phyloP scores from a whole-genome alignment of 2,888 invertebrate species.

The Amphipoea oculea region DNA sequence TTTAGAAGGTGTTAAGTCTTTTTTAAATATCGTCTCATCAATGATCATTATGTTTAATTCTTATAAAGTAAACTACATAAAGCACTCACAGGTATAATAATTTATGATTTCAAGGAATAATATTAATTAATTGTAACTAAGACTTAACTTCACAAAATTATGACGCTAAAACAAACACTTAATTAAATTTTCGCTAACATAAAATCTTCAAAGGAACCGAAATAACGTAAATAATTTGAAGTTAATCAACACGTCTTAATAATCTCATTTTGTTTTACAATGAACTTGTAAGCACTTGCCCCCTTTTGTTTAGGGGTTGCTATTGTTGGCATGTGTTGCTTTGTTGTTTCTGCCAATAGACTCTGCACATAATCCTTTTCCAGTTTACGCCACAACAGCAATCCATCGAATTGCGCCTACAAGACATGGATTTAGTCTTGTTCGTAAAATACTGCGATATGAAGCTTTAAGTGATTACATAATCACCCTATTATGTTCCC shows the following conservation, averaged over 20 bases:
- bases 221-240: background rate
- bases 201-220: conserved; percentile 8
- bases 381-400: background rate
- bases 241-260: background rate
- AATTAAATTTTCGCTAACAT: conserved; percentile 10
- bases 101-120: background rate
- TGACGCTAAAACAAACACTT: background rate
- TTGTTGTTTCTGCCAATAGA: background rate
- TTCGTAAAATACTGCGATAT: background rate
- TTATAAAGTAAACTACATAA: background rate
- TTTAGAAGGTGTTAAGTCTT: background rate
- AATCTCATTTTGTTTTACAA: background rate
- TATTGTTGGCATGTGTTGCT: background rate
- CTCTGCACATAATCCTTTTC: no score
- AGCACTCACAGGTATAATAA: background rate
- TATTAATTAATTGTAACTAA: background rate
- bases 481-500: no score
- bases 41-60: background rate
- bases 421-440: background rate
- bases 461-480: conserved; percentile 2
- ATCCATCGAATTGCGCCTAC: background rate
- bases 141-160: conserved; percentile 6
- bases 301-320: background rate
- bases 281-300: background rate
- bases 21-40: background rate